Base-by-base conservation (phyloP, 2,797 vertebrate species). In the Apogon hyalosoma region DNA sequence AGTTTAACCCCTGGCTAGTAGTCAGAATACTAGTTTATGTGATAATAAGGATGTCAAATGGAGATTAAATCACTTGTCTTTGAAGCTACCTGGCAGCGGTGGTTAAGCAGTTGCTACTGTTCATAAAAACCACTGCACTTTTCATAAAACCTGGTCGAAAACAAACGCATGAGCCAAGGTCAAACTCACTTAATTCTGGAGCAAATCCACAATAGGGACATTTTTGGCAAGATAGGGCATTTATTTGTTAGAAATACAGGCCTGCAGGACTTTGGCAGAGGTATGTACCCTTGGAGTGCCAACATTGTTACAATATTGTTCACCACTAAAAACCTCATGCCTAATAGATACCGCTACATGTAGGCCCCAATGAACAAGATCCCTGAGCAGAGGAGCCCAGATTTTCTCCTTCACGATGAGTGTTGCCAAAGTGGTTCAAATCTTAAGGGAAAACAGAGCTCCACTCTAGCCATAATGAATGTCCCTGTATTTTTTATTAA, bases 311-410 rank as follows among this genome's bases (percentile, higher is more conserved):
- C 48, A 69, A 57, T 33, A 21, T 15, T 63, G 47, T 57, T 63
- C 64, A 53, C 33, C 52, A 42, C 42, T 57, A 14, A 60, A 57
- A 48, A 40, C 14, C 14, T 59, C 66, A 45, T 63, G 18, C 47
- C 58, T 13, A 70, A 72, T 78, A 58, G 42, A 68, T 43, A 45
- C 12, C 7, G 11, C 18, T 39, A 19, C 75, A 63, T 47, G 43
- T 14, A 16, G 11, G 21, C 9, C 12, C 63, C 16, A 15, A 9
- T 55, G 60, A 40, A 39, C 7, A 1, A 3, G 46, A 15, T 57
- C 33, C 53, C 18, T 52, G 24, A 56, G 54, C 40, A 58, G 12
- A 3, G 77, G 19, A 57, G 52, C 31, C 11, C 31, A 28, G 18
- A 47, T 24, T 46, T 33, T 21, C 11, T 39, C 53, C 61, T 49